A percentile compares a stretch with the other conserved stretches of the same genome.
phyloP scores from a whole-genome alignment of 2,113 vertebrate genomes.

The Rhagologus leucostigma region DNA sequence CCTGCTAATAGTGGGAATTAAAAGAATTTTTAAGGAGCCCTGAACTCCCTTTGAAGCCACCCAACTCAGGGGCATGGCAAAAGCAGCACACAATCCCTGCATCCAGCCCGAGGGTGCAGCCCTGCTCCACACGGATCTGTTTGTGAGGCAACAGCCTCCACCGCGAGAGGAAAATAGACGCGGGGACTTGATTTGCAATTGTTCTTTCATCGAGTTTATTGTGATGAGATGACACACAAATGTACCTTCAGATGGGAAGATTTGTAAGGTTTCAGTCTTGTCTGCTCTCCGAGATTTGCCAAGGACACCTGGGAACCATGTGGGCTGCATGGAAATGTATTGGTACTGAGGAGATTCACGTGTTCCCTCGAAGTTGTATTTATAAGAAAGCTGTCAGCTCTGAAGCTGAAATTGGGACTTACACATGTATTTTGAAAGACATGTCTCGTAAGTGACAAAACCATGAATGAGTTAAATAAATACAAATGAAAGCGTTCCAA shows the following conservation, averaged over 20 bases:
- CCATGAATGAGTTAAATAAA: constrained; percentile 67
- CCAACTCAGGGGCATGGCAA: background rate
- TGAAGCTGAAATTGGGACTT: constrained; percentile 58
- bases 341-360: constrained; percentile 43
- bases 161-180: background rate
- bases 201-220: constrained; percentile 42
- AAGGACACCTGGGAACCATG: constrained; percentile 49
- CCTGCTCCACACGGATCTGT: background rate
- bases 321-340: constrained; percentile 39
- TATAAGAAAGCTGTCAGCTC: constrained; percentile 63
- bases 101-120: fast-evolving
- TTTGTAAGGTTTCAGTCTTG: background rate
- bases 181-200: constrained; percentile 47
- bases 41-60: background rate
- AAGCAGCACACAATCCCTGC: background rate
- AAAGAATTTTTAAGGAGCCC: background rate
- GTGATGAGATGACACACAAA: background rate
- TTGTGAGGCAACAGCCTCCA: background rate
- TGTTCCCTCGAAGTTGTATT: constrained; percentile 46
- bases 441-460: constrained; percentile 64
- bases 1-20: background rate
- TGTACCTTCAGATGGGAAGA: constrained; percentile 2
- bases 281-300: constrained; percentile 8
- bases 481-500: constrained; percentile 53
- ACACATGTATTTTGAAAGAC: constrained; percentile 63